These are phyloP conservation scores for Synanthedon andrenaeformis DNA, from an alignment of 2,888 invertebrate species.

Conservation along the genomic window DNA sequence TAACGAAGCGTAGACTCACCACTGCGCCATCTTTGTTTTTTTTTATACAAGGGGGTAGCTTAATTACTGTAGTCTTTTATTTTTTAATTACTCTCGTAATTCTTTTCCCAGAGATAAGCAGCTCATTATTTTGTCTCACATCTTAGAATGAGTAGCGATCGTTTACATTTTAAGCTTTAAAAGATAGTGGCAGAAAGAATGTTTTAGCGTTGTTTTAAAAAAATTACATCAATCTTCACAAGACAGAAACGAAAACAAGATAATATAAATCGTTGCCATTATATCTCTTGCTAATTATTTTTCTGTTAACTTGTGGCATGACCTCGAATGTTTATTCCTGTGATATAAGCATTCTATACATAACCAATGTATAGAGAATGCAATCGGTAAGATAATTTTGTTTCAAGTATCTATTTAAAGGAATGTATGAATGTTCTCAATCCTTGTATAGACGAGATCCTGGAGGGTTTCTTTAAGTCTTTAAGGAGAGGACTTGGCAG, in stretches of 20 bases:
- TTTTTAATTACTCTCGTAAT: slow-evolving; percentile 1
- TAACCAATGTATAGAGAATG: no score
- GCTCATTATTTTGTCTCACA: background rate
- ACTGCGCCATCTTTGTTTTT: slow-evolving; percentile 48
- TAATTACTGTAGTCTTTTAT: slow-evolving; percentile 13
- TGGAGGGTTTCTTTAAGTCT: no score
- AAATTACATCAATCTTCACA: background rate
- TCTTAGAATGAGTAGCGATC: background rate
- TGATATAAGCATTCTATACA: no score
- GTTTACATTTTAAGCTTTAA: background rate
- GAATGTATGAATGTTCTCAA: no score
- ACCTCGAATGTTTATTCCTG: slow-evolving; percentile 25
- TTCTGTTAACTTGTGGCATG: slow-evolving; percentile 49
- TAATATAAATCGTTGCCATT: slow-evolving; percentile 33
- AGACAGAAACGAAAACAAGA: slow-evolving; percentile 27
- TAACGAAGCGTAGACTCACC: slow-evolving; percentile 46
- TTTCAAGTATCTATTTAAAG: no score
- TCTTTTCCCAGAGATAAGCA: background rate
- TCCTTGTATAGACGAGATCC: no score
- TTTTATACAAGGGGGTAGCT: slow-evolving; percentile 29
- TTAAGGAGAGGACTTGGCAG: no score
- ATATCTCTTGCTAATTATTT: slow-evolving; percentile 61
- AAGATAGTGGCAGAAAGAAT: background rate
- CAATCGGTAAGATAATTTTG: no score
- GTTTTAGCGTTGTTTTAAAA: background rate